These are phyloP conservation scores for Phasia obesa DNA, from an alignment of 2,888 invertebrate species.

Conservation along the genomic window DNA sequence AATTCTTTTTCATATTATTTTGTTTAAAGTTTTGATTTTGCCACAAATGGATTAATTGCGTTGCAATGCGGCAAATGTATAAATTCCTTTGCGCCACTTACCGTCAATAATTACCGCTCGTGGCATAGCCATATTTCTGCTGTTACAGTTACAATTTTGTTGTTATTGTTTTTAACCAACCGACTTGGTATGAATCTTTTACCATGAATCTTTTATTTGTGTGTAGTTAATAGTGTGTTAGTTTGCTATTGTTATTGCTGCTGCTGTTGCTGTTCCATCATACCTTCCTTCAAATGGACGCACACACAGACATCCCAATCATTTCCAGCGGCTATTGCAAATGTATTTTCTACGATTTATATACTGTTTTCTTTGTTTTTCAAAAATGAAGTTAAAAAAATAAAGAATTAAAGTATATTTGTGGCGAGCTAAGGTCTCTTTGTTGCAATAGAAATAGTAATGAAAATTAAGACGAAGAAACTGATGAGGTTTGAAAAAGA, in stretches of 20 bases:
- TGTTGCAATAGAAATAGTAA: slow-evolving; percentile 44
- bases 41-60: slow-evolving; percentile 70
- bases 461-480: slow-evolving; percentile 50
- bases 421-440: slow-evolving; percentile 65
- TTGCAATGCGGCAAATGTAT: slow-evolving; percentile 69
- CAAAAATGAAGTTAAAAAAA: slow-evolving; percentile 25
- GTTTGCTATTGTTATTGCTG: not conserved
- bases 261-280: slow-evolving; percentile 48
- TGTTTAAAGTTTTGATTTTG: slow-evolving; percentile 49
- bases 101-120: slow-evolving; percentile 71
- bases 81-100: slow-evolving; percentile 72
- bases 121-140: slow-evolving; percentile 71
- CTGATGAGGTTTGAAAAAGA: slow-evolving; percentile 13
- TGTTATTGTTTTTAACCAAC: slow-evolving; percentile 60
- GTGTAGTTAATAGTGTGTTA: not conserved
- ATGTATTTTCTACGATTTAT: slow-evolving; percentile 44
- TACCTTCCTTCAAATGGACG: slow-evolving; percentile 55
- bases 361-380: slow-evolving; percentile 28
- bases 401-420: slow-evolving; percentile 54
- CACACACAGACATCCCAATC: slow-evolving; percentile 36
- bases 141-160: slow-evolving; percentile 71
- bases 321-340: slow-evolving; percentile 67
- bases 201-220: slow-evolving; percentile 48
- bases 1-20: slow-evolving; percentile 37
- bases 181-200: slow-evolving; percentile 52